These are phyloP conservation scores for Artemia sinica DNA, from an alignment of 2,888 invertebrate species.

Conservation along the genomic window DNA sequence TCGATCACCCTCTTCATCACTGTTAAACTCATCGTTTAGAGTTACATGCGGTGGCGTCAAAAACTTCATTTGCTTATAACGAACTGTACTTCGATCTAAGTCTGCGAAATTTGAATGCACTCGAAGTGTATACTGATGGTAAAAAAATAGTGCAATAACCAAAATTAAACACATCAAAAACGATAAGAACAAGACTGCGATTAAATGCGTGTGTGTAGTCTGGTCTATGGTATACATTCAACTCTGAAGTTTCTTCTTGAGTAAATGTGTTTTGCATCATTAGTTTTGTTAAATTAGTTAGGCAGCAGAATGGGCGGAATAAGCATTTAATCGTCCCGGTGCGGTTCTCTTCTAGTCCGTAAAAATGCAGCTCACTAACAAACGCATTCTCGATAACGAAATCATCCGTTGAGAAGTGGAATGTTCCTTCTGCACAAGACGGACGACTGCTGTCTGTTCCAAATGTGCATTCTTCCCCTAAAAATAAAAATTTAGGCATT, in stretches of 20 bases:
- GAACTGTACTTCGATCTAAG: not conserved
- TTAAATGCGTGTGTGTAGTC: not conserved
- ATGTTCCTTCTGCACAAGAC: too few species aligned
- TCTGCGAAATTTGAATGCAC: not conserved
- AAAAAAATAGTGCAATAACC: not conserved
- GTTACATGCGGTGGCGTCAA: not conserved
- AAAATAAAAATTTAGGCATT: too few species aligned
- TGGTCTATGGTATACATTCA: not conserved
- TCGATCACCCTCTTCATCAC: not conserved
- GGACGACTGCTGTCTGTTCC: too few species aligned
- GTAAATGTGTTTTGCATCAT: not conserved
- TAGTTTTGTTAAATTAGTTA: not conserved
- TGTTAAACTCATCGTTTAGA: not conserved
- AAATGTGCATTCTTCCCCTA: too few species aligned
- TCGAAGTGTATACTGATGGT: not conserved
- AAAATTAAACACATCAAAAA: not conserved
- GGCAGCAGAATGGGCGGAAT: not conserved
- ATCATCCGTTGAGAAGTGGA: not conserved
- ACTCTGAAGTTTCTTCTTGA: not conserved
- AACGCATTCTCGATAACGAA: not conserved
- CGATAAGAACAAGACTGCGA: not conserved
- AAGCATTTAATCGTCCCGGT: not conserved
- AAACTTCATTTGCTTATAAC: slow-evolving; percentile 3
- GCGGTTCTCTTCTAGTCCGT: not conserved
- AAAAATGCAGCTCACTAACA: not conserved